Evolutionary conservation across 2,113 vertebrate species (phyloP).

Genomic region (Labrus mixtus): DNA sequence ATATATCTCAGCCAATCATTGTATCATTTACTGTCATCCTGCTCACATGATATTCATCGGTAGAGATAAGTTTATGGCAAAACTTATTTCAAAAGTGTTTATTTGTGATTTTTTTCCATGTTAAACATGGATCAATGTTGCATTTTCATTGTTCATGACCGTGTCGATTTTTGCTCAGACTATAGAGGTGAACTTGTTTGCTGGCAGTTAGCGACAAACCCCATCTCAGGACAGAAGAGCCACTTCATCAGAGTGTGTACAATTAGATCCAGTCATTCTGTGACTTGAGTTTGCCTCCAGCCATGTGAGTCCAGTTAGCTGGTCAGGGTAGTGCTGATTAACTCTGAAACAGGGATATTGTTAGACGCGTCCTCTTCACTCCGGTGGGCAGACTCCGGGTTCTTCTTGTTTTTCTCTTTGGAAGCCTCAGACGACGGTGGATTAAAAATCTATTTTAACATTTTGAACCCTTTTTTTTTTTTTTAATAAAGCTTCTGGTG

Average conservation of each 20-base stretch:
- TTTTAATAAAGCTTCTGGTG: neutral
- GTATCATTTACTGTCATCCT: no score
- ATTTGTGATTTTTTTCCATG: no score
- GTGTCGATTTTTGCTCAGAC: neutral
- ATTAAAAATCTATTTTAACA: neutral
- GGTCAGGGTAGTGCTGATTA: slow-evolving; percentile 72
- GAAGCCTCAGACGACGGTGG: slow-evolving; percentile 6
- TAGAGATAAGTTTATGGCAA: no score
- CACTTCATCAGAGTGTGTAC: slow-evolving; percentile 45
- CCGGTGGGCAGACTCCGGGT: slow-evolving; percentile 5
- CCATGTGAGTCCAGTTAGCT: slow-evolving; percentile 83
- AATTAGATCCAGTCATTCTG: slow-evolving; percentile 47
- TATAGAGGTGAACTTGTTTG: neutral
- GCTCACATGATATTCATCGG: no score
- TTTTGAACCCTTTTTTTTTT: neutral
- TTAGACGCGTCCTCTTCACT: slow-evolving; percentile 59
- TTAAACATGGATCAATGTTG: neutral
- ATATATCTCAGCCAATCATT: no score
- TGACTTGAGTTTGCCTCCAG: slow-evolving; percentile 45
- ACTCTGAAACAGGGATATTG: slow-evolving; percentile 77
- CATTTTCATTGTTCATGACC: neutral
- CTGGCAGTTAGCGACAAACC: neutral
- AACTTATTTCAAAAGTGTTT: no score
- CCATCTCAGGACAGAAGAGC: slow-evolving; percentile 15
- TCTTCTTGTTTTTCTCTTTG: slow-evolving; percentile 8